Evolutionary conservation across 2,113 vertebrate genomes (phyloP).

Genomic region (Triplophysa dalaica): DNA sequence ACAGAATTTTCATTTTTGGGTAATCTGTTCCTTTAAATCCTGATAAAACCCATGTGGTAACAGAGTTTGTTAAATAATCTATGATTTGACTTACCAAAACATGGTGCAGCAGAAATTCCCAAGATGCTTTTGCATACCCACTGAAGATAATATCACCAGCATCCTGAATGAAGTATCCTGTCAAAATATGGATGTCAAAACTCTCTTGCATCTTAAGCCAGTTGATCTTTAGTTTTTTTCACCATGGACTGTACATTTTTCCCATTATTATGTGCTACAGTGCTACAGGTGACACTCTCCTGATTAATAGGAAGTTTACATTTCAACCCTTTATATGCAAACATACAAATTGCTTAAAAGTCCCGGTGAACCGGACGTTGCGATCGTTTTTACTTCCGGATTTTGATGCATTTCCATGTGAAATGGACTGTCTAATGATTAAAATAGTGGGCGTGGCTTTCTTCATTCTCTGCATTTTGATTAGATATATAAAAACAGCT

Average conservation of each 20-base stretch:
- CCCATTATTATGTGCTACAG: too few species aligned
- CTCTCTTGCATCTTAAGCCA: not conserved
- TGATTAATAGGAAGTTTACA: not conserved
- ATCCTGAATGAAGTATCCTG: conserved; percentile 59
- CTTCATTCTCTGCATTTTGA: too few species aligned
- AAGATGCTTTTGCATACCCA: conserved; percentile 52
- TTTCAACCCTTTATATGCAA: not conserved
- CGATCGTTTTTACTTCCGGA: too few species aligned
- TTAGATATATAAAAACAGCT: too few species aligned
- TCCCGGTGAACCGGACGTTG: too few species aligned
- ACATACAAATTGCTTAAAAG: not conserved
- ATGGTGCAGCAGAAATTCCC: conserved; percentile 60
- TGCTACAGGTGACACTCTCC: too few species aligned
- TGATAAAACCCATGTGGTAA: not conserved
- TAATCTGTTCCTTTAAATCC: too few species aligned
- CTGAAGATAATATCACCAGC: conserved; percentile 56
- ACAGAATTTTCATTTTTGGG: too few species aligned
- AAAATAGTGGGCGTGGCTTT: too few species aligned
- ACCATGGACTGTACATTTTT: not conserved
- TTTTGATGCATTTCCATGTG: too few species aligned
- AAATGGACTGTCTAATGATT: too few species aligned
- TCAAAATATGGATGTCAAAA: not conserved
- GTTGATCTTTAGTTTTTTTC: too few species aligned
- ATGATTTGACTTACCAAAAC: conserved; percentile 41
- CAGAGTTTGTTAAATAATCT: not conserved